phyloP scores from a whole-genome alignment of 2,797 vertebrate species.

The Pelochelys cantorii region DNA sequence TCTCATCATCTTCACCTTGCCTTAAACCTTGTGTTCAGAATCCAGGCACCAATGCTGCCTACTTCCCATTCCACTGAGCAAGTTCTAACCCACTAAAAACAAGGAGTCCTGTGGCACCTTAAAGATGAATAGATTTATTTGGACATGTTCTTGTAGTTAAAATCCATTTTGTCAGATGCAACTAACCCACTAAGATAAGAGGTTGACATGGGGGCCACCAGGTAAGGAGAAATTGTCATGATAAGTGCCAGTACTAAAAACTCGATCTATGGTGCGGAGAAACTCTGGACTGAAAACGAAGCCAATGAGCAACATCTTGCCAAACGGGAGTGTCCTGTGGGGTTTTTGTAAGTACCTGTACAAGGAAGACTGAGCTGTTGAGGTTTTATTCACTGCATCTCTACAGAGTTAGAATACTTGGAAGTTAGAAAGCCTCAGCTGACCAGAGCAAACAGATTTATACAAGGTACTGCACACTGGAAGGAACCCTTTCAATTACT shows the following conservation, averaged over 20 bases:
- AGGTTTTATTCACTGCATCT: constrained; percentile 57
- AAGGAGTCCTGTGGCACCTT: too few relatives aligned
- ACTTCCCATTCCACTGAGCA: neutral
- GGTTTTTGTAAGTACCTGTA: constrained; percentile 26
- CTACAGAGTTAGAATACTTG: constrained; percentile 51
- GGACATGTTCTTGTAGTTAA: too few relatives aligned
- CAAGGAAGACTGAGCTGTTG: constrained; percentile 40
- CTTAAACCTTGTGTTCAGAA: neutral
- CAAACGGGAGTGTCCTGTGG: constrained; percentile 28
- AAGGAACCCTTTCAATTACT: constrained; percentile 43
- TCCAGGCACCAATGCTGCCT: rapidly evolving
- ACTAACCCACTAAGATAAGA: neutral
- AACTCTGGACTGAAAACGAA: neutral
- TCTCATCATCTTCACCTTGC: neutral
- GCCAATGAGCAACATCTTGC: constrained; percentile 10
- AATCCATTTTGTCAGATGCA: too few relatives aligned
- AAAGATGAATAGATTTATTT: too few relatives aligned
- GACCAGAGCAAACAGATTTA: constrained; percentile 58
- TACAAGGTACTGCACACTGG: constrained; percentile 53
- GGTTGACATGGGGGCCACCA: rapidly evolving
- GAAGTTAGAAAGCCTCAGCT: constrained; percentile 51
- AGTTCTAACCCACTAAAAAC: neutral
- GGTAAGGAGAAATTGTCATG: rapidly evolving
- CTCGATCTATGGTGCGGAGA: neutral
- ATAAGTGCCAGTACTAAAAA: neutral